Base-by-base conservation (phyloP, 2,888 invertebrate species). In the Hyppa rectilinea region DNA sequence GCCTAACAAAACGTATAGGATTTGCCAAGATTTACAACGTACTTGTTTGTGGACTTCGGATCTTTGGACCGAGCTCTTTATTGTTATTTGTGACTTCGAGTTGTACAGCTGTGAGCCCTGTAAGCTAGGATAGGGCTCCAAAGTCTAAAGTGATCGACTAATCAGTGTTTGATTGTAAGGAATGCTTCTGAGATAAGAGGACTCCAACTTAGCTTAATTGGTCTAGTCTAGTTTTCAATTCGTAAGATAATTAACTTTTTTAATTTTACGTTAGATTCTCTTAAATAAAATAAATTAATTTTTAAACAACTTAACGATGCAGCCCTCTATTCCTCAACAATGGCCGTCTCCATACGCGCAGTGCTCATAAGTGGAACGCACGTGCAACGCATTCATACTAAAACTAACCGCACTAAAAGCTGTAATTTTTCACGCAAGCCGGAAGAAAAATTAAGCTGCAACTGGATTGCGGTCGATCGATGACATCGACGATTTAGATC, bases 61-160 rank as follows among this genome's bases (percentile, higher is more conserved):
- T 66, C 62, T 60, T 59, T 71, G 55, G 55, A 71, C 47, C 50
- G 36, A 45, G 59, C 40, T 63, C 52, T 75, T 71, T 63, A 76
- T 71, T 76, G 71, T 76, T 66, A 81, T 78, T 78, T 78, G 66
- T 81, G 77, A 63, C 50, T 80, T 60, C 7, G 12, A 61, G 36
- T 50, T 75, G 23, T 68, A 36, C 29, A 45, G 52, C 45, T 63
- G 59, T 36, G 52, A 63, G 53, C 59, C 17, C n/a, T 80, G 31
- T 59, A 61, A 52, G 66, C 49, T 66, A 5, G 17, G 40, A 64
- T 47, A 43, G 55, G 31, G 43, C n/a, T 73, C 10, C 29, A 59
- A 72, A 72, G 70, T 72, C 12, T 36, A 65, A 63, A 55, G 52
- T 58, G 49, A 59, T 40, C 34, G 23, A 40, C 36, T 63, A 55